Evolutionary conservation across 1,140 invertebrate genomes (phyloP), one percentile per base, ranked within the genome.

Genomic region (Drosophila ananassae): DNA sequence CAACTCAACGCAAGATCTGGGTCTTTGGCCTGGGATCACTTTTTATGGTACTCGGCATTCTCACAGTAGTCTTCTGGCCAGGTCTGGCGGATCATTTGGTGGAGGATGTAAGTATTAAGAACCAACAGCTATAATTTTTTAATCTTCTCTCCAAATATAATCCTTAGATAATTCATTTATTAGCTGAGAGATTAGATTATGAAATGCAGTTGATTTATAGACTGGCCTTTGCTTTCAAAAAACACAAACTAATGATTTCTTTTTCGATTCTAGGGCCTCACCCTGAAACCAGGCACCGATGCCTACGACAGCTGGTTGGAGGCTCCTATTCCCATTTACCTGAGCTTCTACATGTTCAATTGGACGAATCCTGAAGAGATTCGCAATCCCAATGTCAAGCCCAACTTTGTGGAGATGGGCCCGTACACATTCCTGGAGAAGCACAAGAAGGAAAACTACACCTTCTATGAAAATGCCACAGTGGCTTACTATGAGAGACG

Each of bases 271-370:
- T 25, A 96, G 95, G 92, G 95, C 93, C 90, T 96, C 55, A 90
- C 89, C 28, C 79, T 96, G 57, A 89, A 92, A 13, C 93, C 93
- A 12, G 92, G 91, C 13, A 95, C 95, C 0, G 92, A 93, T 46
- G 94, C 93, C 55, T 96, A 93, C 87, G 66, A 93, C 5, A 92
- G 95, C 54, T 97, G 96, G 96, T 92, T 94, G 72, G 93, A 95
- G 74, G 96, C 95, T 0, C 94, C 96, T 0, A 93, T 97, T 46
- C 96, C 96, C 0, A 95, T 97, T 92, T 95, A 94, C 82, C 94
- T 97, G n/a, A 94, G 95, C 63, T 93, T 97, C 60, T 95, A 95
- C 89, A 92, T 97, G 60, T 97, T 96, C 85, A 97, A 97, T 91
- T 97, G 96, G 96, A 97, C 96, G 0, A 97, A 97, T 92, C 91